These are phyloP conservation scores for Bradypodion ventrale DNA, from an alignment of 2,797 vertebrate species.

Conservation along the genomic window DNA sequence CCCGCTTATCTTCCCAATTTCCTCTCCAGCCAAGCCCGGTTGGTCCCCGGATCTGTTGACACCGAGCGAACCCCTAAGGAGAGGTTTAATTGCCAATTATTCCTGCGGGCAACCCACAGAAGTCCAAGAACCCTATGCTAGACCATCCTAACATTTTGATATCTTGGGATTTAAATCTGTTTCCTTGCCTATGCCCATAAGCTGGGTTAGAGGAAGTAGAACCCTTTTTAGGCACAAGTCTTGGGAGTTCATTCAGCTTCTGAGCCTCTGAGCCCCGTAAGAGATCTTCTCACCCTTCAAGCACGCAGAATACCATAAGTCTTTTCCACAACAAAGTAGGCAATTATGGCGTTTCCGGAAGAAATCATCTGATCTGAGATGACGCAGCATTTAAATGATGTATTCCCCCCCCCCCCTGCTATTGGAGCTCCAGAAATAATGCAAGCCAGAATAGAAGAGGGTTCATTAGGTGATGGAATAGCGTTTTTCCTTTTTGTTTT, in stretches of 20 bases:
- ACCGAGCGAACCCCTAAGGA: no score
- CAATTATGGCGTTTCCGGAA: background rate
- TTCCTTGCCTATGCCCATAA: background rate
- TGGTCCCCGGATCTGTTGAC: no score
- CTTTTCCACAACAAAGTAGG: background rate
- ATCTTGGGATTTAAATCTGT: background rate
- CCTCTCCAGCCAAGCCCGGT: no score
- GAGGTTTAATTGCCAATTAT: no score
- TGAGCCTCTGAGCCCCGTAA: background rate
- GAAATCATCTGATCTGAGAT: background rate
- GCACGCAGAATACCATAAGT: background rate
- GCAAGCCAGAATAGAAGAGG: background rate
- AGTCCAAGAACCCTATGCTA: no score
- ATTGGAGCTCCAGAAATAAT: background rate
- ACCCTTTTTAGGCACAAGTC: background rate
- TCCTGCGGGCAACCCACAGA: no score
- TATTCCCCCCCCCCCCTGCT: background rate
- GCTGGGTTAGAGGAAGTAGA: no score
- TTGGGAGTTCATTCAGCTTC: background rate
- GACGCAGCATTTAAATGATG: background rate
- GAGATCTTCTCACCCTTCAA: background rate
- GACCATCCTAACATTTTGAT: background rate
- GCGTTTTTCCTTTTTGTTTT: background rate
- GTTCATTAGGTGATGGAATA: fast-evolving
- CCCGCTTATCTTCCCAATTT: no score